Base-by-base conservation (phyloP, 2,113 vertebrate species). In the Meriones unguiculatus region DNA sequence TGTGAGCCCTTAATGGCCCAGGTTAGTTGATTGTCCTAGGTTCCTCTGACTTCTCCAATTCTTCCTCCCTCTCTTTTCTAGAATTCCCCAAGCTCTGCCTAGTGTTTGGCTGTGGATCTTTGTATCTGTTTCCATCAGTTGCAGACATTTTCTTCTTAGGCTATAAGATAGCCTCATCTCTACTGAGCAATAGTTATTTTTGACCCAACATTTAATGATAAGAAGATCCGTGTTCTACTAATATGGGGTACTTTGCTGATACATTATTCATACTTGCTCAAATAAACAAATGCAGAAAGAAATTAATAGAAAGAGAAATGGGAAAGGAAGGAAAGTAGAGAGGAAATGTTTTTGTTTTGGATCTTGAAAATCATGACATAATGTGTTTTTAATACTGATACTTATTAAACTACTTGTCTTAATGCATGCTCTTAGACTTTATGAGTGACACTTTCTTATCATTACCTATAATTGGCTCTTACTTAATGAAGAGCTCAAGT, bases 391-490 rank as follows among this genome's bases (percentile, higher is more conserved):
- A 96, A 91, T 88, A 78, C 5, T 73, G 28, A 41, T 80, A 30
- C 15, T 87, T 76, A 78, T 54, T 95, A 88, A 89, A 77, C 17
- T 32, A 72, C n/a, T 95, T 93, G 12, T 87, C 18, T 54, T 81
- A n/a, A 28, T 78, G 22, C 35, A 69, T 77, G 41, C 75, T 91
- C 12, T 70, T 38, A 89, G 10, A 20, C 78, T 3, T 1, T 7
- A 57, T 67, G 62, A 95, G 30, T 87, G 73, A 75, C 8, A 86
- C 17, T 90, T 91, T 86, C 22, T 89, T 92, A 82, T 89, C 85
- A 87, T 95, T 95, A 89, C 64, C 38, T 96, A 54, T 92, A 96
- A 95, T 90, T 95, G 52, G 65, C 25, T 95, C 35, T 89, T 97
- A 87, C 8, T 75, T 89, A 76, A 89, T 80, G 91, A 97, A 95